phyloP scores from a whole-genome alignment of 30 jellyfish, hydroid and myxozoan genomes.

The Turritopsis dohrnii region DNA sequence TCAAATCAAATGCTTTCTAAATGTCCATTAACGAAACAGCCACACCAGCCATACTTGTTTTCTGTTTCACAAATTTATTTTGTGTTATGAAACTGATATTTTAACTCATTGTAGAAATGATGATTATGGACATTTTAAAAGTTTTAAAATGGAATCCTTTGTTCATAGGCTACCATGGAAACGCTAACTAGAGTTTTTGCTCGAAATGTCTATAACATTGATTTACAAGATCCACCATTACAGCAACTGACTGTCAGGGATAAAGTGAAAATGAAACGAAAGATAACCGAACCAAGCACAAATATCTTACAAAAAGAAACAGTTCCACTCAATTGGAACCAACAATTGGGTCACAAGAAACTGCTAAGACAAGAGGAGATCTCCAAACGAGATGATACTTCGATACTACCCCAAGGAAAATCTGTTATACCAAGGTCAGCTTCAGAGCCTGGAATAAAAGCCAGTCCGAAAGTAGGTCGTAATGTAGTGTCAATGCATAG shows the following conservation, averaged over 20 bases:
- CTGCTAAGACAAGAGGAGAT: not conserved
- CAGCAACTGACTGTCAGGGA: constrained; percentile 78
- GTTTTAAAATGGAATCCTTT: no score
- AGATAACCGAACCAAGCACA: not conserved
- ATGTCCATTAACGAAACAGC: no score
- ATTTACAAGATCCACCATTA: constrained; percentile 68
- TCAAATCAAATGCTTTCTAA: no score
- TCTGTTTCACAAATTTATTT: no score
- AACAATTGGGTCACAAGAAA: not conserved
- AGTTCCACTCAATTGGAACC: not conserved
- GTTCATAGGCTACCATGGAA: constrained; percentile 68
- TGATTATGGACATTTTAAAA: not conserved
- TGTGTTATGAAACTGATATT: no score
- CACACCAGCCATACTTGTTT: no score
- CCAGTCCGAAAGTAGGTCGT: not conserved
- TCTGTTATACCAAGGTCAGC: constrained; percentile 55
- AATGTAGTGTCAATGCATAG: not conserved
- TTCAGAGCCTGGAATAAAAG: constrained; percentile 40
- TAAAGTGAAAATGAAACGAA: constrained; percentile 38
- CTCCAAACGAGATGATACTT: constrained; percentile 10
- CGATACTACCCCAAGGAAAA: constrained; percentile 28
- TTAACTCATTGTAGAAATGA: no score
- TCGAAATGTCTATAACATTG: constrained; percentile 81
- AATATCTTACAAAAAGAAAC: constrained; percentile 15
- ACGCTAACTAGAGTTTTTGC: constrained; percentile 86